Conservation (phyloP, 2,888 invertebrate genomes). For the Rhagonycha fulva region DNA sequence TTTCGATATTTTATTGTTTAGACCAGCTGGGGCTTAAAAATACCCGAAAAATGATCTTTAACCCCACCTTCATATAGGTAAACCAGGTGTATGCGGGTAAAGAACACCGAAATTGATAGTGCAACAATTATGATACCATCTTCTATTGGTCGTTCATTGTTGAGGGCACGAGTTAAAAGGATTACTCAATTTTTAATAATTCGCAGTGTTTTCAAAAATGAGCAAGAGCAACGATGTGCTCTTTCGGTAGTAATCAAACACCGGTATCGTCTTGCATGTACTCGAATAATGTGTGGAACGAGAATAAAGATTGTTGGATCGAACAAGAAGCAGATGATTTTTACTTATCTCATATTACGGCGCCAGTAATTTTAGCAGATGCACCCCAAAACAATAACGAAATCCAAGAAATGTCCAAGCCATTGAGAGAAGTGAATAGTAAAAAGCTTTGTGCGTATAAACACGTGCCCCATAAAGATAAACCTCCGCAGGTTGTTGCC, state of each 20-base stretch:
- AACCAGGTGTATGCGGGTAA: conserved; percentile 56
- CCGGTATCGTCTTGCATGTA: conserved; percentile 39
- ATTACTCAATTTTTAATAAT: conserved; percentile 24
- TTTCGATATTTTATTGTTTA: conserved; percentile 14
- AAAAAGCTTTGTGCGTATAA: conserved; percentile 37
- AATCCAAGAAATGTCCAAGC: conserved; percentile 20
- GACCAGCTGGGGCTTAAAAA: conserved; percentile 40
- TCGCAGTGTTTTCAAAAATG: conserved; percentile 10
- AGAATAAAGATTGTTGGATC: conserved; percentile 32
- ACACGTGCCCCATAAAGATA: conserved; percentile 57
- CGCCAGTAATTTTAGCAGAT: conserved; percentile 32
- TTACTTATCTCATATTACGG: conserved; percentile 38
- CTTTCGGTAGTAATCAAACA: conserved; percentile 32
- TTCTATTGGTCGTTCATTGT: conserved; percentile 39
- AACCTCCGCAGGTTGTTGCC: conserved; percentile 63
- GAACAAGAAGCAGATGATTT: conserved; percentile 30
- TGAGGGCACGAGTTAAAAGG: conserved; percentile 38
- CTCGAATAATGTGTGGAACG: conserved; percentile 20
- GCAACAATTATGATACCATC: conserved; percentile 41
- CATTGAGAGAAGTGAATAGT: conserved; percentile 39
- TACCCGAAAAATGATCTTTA: conserved; percentile 40
- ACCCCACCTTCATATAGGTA: conserved; percentile 43
- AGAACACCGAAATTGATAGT: conserved; percentile 41
- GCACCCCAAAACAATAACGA: conserved; percentile 28
- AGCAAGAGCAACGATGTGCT: conserved; percentile 19